Evolutionary conservation across 1,140 invertebrate genomes (phyloP), one percentile per base, ranked within the genome.

Genomic region (Drosophila watanabei): DNA sequence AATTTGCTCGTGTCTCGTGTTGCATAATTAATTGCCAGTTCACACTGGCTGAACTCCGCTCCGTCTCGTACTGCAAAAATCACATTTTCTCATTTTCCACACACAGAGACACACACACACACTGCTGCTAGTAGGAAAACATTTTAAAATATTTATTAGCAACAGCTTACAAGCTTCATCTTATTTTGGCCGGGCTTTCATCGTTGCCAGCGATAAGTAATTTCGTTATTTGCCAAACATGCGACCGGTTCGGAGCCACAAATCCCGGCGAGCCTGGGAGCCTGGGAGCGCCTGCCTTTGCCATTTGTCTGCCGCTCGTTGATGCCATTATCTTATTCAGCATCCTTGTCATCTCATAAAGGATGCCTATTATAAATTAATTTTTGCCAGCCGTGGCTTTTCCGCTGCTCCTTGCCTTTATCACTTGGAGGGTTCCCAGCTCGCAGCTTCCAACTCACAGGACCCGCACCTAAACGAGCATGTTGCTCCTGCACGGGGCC

Each of bases 331-430:
- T 90, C 86, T 90, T 86, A 86, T 80, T 90, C 86, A 86, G 86
- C 86, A 80, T 84, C 86, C 86, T 90, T 90, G 86, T 90, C 86
- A 90, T 90, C 86, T 90, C 82, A 78, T 90, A 90, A 90, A 91
- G 88, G 88, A 91, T 92, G 89, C 88, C 84, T 91, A 91, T 91
- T 91, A 91, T 92, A 91, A 91, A 91, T 91, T 91, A 91, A 91
- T 91, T 91, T 91, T 80, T 91, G 80, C 84, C 84, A 88, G 82
- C 88, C 75, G 57, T 69, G 75, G 57, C 75, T 71, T 83, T 62
- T 75, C 43, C 41, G 54, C 43, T 60, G 28, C 62, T 76, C 71
- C 69, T 64, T 82, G 82, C 64, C 82, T 80, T 79, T 89, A 88
- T 84, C 81, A 80, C 80, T 68, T 54, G 52, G 52, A 30, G 51